Evolutionary conservation across 2,113 vertebrate genomes (phyloP), one percentile per base, ranked within the genome.

Genomic region (Dunckerocampus dactyliophorus): DNA sequence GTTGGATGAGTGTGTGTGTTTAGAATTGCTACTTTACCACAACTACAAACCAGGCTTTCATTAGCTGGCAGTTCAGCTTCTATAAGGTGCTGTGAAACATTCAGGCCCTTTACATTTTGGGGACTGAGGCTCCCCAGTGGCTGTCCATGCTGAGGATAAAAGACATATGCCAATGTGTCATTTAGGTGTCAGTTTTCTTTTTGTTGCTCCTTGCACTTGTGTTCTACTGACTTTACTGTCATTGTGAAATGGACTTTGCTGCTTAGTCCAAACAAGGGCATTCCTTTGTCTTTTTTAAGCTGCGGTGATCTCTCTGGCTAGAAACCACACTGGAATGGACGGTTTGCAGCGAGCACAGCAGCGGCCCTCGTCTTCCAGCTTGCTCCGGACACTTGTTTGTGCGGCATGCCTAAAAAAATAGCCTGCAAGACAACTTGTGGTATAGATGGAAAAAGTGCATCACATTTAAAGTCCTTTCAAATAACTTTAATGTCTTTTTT

Each of bases 221-320:
- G 39, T 12, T 42, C 39, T 42, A 2, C 10, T 43, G 39, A 13
- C 11, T 13, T 12, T 43, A 14, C 39, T 43, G 12, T 43, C 39
- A 43, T 43, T 13, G 39, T 13, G n/a, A 19, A 42, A 31, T 42
- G 54, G 34, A 56, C 39, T 39, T 20, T n/a, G 45, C 16, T 14
- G 42, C 10, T 31, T 34, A n/a, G 22, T 69, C 61, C 42, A 45
- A 72, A 34, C 1, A 34, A 66, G 61, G 75, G 61, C 77, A 66
- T 75, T 82, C 74, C 71, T 72, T 76, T 82, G 74, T 81, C 81
- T 88, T 85, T 87, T 89, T 85, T 74, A 77, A 74, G 86, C 78
- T 81, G 77, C 22, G 63, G 83, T 82, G 81, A 70, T 79, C 75
- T 75, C 80, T 85, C 67, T 69, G 83, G 80, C 69, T 57, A 17